Evolutionary conservation across 2,888 invertebrate genomes (phyloP), one percentile per base, ranked within the genome.

Genomic region (Rhagonycha lutea): DNA sequence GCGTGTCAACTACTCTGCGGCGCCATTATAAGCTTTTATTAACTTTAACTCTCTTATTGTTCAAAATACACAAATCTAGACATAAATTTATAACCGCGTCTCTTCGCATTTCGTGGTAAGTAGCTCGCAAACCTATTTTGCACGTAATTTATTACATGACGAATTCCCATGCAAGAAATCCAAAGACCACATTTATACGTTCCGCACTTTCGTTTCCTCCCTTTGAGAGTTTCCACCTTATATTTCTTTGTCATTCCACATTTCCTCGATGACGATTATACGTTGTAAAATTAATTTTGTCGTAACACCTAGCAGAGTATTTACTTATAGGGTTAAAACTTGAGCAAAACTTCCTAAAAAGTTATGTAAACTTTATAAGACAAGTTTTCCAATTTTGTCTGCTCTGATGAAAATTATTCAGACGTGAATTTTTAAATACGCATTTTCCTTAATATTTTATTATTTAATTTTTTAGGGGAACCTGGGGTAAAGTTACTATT

Each of bases 211-310:
- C n/a, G 47, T 47, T 47, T 47, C 47, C n/a, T 47, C 47, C 47
- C 47, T 47, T 47, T 47, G 47, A 47, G 47, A 47, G n/a, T 47
- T 47, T n/a, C 47, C 7, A 2, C 47, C 1, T n/a, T 47, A 47
- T 47, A n/a, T 47, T 47, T 47, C n/a, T 47, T n/a, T 47, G 47
- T 47, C 47, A 47, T n/a, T n/a, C n/a, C n/a, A 12, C n/a, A 47
- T 12, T n/a, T 68, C 8, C 28, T 18, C 28, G 14, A n/a, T 71
- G 63, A 63, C 32, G 70, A 71, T 47, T 47, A 65, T 47, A 65
- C 71, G 24, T 65, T 62, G 32, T n/a, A 47, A 65, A 71, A 71
- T 71, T 71, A 71, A 71, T 71, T 71, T 71, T 65, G 32, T 23
- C 71, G 14, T 29, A 28, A 70, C 70, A 62, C 62, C 70, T 62